phyloP scores from a whole-genome alignment of 2,888 invertebrate species.

The Tetanocera ferruginea region DNA sequence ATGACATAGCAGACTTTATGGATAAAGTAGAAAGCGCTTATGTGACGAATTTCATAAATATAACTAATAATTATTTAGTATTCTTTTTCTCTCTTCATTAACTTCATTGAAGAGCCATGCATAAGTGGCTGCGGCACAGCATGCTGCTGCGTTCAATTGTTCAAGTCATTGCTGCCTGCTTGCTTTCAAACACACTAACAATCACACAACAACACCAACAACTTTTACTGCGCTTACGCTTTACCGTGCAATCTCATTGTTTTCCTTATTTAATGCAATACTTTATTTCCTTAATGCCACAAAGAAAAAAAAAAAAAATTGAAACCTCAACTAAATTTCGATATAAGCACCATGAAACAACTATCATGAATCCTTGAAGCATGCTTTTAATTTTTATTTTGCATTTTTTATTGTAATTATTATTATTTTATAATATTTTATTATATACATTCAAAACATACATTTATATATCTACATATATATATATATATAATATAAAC shows the following conservation, averaged over 20 bases:
- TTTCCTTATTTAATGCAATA: conserved; percentile 5
- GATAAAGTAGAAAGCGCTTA: neutral
- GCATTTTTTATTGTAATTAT: conserved; percentile 15
- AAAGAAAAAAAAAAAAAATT: conserved; percentile 42
- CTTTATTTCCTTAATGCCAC: conserved; percentile 27
- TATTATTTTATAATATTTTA: conserved; percentile 30
- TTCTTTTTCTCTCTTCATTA: neutral
- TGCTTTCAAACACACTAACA: too few species aligned
- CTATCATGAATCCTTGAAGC: neutral
- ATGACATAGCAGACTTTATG: too few species aligned
- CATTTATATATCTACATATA: conserved; percentile 23
- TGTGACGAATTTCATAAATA: too few species aligned
- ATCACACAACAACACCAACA: neutral
- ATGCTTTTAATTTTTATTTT: conserved; percentile 28
- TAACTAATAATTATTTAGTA: too few species aligned
- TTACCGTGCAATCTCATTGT: conserved; percentile 21
- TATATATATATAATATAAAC: conserved; percentile 41
- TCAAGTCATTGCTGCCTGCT: too few species aligned
- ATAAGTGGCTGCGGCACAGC: neutral
- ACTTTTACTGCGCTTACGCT: conserved; percentile 1
- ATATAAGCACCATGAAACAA: neutral
- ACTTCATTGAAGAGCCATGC: neutral
- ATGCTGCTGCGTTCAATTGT: too few species aligned
- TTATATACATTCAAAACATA: conserved; percentile 41
- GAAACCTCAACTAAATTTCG: conserved; percentile 14